Evolutionary conservation across 2,888 invertebrate genomes (phyloP), one percentile per base, ranked within the genome.

Genomic region (Hyalella azteca): DNA sequence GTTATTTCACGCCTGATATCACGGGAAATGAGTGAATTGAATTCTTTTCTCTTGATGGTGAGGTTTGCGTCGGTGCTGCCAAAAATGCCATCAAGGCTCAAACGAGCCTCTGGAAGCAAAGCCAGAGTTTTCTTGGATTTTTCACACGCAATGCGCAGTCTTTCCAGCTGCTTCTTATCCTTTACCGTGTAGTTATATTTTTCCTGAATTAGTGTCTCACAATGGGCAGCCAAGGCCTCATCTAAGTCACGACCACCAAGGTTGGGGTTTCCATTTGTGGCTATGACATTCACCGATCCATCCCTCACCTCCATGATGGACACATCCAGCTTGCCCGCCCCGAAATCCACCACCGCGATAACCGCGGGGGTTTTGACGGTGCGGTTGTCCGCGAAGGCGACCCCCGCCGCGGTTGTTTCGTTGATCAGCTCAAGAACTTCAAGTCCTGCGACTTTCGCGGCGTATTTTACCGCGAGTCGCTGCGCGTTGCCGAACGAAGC

Each of bases 341-440:
- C 54, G 54, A 39, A 39, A 40, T 73, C 73, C 40, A 73, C 40
- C 2, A 73, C 73, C 19, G 41, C 40, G 22, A 73, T 41, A 19
- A 19, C 40, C 19, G 73, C 73, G 1, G 29, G 39, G 0, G 5
- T 4, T 26, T 41, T 54, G 54, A 54, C 15, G 22, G n/a, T 54
- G 15, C 26, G 19, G 54, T 22, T 2, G 54, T 54, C 19, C n/a
- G 15, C 54, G n/a, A 54, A 54, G 19, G 54, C 54, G 26, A 54
- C 22, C 19, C 54, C 54, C 3, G 36, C 66, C 3, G 66, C 66
- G 4, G 66, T 96, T 91, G 66, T 13, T 36, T 66, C 66, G 19
- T 66, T 66, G 2, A 66, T 36, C 13, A 66, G 19, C 5, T 7
- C 32, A 36, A 66, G 19, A 1, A 36, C 66, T 32, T 19, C 1